Conservation (phyloP, 1,140 invertebrate genomes). For the Drosophila saltans region DNA sequence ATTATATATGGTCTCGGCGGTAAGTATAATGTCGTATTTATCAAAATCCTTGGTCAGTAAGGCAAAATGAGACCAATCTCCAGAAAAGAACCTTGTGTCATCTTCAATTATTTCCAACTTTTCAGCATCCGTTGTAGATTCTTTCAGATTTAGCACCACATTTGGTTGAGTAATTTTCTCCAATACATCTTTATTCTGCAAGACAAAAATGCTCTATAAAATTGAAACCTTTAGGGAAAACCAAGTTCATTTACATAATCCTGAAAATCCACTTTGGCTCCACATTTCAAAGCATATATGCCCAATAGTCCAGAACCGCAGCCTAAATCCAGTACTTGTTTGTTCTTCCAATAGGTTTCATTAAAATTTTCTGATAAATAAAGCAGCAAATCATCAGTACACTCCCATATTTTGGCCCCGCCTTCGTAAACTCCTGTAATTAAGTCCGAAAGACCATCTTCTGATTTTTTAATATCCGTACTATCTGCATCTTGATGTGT, state of each 20-base stretch:
- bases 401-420: conserved; percentile 95
- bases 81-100: conserved; percentile 88
- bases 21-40: conserved; percentile 93
- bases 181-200: conserved; percentile 73
- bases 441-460: conserved; percentile 89
- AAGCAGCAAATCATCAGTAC: conserved; percentile 89
- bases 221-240: conserved; percentile 11
- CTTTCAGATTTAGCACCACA: conserved; percentile 87
- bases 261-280: conserved; percentile 91
- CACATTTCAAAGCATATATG: conserved; percentile 87
- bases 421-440: conserved; percentile 90
- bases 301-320: conserved; percentile 94
- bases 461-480: conserved; percentile 85
- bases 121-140: conserved; percentile 80
- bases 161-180: conserved; percentile 89
- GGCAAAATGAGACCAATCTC: conserved; percentile 90
- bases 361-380: conserved; percentile 85
- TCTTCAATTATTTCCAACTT: conserved; percentile 73
- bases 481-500: conserved; percentile 65
- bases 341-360: conserved; percentile 58
- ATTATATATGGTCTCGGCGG: conserved; percentile 96
- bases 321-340: conserved; percentile 91
- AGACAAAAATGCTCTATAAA: conserved; percentile 20
- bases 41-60: conserved; percentile 83
- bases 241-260: conserved; percentile 90